phyloP scores from a whole-genome alignment of 2,888 invertebrate genomes.

The Branchinecta sandiegonensis region DNA sequence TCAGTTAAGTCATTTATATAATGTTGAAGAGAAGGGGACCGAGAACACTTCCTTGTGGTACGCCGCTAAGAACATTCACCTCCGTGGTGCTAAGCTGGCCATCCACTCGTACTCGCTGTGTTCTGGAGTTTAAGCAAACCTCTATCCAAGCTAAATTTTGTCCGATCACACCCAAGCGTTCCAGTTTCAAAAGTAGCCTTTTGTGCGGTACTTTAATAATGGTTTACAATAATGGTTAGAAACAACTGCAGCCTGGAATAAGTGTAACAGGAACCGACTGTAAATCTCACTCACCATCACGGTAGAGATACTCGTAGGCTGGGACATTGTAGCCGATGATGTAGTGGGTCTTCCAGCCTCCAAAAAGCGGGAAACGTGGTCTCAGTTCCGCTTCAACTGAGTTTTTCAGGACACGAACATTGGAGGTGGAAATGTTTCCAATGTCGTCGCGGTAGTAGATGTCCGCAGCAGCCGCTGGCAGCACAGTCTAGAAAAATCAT shows the following conservation, averaged over 20 bases:
- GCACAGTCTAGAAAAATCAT: constrained; percentile 36
- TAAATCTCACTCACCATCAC: constrained; percentile 41
- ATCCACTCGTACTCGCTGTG: too few species aligned
- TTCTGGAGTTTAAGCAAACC: too few species aligned
- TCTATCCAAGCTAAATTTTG: too few species aligned
- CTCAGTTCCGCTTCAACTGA: constrained; percentile 89
- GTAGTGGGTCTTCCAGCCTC: constrained; percentile 97
- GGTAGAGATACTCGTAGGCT: constrained; percentile 85
- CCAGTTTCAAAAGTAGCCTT: too few species aligned
- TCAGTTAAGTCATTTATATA: too few species aligned
- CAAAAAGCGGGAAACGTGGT: constrained; percentile 92
- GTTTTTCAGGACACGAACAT: constrained; percentile 71
- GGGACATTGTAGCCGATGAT: constrained; percentile 93
- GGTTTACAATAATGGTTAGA: too few species aligned
- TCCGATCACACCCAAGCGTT: too few species aligned
- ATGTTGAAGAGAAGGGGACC: too few species aligned
- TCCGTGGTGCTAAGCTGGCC: too few species aligned
- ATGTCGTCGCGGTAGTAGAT: constrained; percentile 97
- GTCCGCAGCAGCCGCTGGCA: constrained; percentile 73
- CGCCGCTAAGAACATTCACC: too few species aligned
- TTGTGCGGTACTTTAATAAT: too few species aligned
- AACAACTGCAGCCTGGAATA: background rate
- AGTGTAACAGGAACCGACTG: background rate
- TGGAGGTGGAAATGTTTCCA: constrained; percentile 96
- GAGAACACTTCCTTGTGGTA: too few species aligned